phyloP scores from a whole-genome alignment of 2,113 vertebrate species.

The Macrotis lagotis region DNA sequence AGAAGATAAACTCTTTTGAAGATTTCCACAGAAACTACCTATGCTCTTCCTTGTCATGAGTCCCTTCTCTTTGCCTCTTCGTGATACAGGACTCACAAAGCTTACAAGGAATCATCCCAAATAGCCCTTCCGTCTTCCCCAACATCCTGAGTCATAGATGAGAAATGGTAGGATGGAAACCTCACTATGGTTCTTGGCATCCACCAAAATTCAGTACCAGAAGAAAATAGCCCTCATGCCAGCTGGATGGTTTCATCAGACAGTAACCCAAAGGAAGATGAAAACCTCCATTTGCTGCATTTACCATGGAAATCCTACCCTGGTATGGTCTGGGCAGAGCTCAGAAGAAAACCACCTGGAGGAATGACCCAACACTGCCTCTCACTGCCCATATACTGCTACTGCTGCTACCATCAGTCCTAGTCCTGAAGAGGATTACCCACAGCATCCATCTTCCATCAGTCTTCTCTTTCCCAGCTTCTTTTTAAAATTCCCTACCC shows the following conservation, averaged over 20 bases:
- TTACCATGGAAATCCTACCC: background rate
- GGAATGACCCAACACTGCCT: background rate
- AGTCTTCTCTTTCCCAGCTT: too few species aligned
- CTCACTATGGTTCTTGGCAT: background rate
- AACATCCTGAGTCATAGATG: background rate
- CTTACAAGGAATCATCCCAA: background rate
- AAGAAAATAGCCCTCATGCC: background rate
- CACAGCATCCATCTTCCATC: too few species aligned
- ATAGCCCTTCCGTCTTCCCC: background rate
- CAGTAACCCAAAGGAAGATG: background rate
- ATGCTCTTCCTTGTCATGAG: background rate
- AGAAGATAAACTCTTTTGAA: background rate
- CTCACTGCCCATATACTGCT: background rate
- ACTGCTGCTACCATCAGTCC: too few species aligned
- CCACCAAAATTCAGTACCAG: too few species aligned
- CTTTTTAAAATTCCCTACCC: too few species aligned
- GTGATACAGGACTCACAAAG: background rate
- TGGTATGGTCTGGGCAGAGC: background rate
- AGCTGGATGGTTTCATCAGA: background rate
- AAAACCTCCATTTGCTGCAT: background rate
- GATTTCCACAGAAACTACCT: background rate
- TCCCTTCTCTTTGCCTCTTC: background rate
- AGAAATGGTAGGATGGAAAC: background rate
- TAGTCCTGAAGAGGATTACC: too few species aligned
- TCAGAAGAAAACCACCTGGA: background rate